A percentile compares a stretch with the other conserved stretches of the same genome.
phyloP scores from a whole-genome alignment of 2,888 invertebrate species.

The Gymnocheta viridis region DNA sequence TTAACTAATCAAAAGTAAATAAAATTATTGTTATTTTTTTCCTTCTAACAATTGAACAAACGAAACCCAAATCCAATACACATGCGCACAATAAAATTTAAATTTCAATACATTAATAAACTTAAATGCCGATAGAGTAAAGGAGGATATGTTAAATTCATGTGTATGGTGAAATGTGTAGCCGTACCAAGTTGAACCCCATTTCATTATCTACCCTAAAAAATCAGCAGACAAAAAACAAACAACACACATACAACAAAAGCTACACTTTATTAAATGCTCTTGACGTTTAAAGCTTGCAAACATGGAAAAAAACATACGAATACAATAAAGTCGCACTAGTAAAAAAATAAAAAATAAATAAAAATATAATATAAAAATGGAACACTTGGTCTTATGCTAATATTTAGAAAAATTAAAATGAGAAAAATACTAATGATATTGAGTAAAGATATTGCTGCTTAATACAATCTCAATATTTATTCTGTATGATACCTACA shows the following conservation, averaged over 20 bases:
- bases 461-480: conserved; percentile 25
- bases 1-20: conserved; percentile 37
- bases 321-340: conserved; percentile 5
- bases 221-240: conserved; percentile 57
- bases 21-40: conserved; percentile 5
- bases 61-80: conserved; percentile 36
- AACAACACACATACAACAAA: conserved; percentile 24
- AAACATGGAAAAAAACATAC: conserved; percentile 42
- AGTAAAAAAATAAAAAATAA: neutral
- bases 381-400: conserved; percentile 68
- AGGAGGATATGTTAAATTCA: conserved; percentile 33
- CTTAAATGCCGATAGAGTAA: conserved; percentile 35
- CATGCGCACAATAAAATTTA: conserved; percentile 52
- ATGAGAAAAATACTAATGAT: conserved; percentile 39
- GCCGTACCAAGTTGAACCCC: conserved; percentile 25
- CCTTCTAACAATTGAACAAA: conserved; percentile 40
- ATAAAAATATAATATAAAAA: conserved; percentile 40
- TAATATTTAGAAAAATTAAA: conserved; percentile 54
- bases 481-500: neutral
- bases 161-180: neutral
- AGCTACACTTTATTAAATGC: conserved; percentile 58
- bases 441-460: conserved; percentile 56
- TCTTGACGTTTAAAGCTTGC: conserved; percentile 50
- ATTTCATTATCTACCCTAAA: conserved; percentile 63
- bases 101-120: conserved; percentile 28